A percentile compares a stretch with the other conserved stretches of the same genome.
These are phyloP conservation scores for Agonum fuliginosum DNA, from an alignment of 2,888 invertebrate genomes.

Conservation along the genomic window DNA sequence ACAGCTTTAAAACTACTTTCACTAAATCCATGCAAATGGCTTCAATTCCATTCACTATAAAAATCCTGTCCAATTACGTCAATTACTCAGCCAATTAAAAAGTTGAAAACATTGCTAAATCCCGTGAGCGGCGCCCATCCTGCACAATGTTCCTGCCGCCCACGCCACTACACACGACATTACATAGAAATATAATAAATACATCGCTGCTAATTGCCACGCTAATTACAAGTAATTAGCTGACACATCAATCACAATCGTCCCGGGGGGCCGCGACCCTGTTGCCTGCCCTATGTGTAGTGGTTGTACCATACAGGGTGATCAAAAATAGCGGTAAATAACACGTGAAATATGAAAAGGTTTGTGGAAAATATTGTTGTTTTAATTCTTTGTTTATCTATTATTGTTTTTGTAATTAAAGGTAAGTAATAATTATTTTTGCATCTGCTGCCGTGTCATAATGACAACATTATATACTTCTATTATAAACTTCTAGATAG, in stretches of 20 bases:
- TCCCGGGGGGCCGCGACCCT: background rate
- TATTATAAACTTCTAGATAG: too few relatives aligned
- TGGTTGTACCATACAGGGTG: too few relatives aligned
- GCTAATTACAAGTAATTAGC: constrained; percentile 57
- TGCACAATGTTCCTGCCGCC: background rate
- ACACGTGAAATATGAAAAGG: too few relatives aligned
- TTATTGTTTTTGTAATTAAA: too few relatives aligned
- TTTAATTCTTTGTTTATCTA: too few relatives aligned
- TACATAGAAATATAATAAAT: constrained; percentile 57
- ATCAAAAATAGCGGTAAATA: too few relatives aligned
- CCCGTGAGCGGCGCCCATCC: background rate
- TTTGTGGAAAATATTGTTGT: too few relatives aligned
- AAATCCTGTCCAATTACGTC: constrained; percentile 34
- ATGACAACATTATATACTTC: too few relatives aligned
- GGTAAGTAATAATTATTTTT: too few relatives aligned
- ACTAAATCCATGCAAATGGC: constrained; percentile 17
- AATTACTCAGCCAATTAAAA: constrained; percentile 42
- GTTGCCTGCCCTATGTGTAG: background rate
- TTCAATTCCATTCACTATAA: constrained; percentile 13
- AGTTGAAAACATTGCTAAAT: constrained; percentile 23
- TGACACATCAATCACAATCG: constrained; percentile 57
- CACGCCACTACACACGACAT: background rate
- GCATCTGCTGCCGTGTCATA: too few relatives aligned
- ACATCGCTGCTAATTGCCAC: constrained; percentile 55
- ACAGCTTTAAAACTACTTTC: background rate